A percentile compares a stretch with the other conserved stretches of the same genome.
Evolutionary conservation across 2,113 vertebrate species (phyloP).

Genomic region (Chaetodon auriga): DNA sequence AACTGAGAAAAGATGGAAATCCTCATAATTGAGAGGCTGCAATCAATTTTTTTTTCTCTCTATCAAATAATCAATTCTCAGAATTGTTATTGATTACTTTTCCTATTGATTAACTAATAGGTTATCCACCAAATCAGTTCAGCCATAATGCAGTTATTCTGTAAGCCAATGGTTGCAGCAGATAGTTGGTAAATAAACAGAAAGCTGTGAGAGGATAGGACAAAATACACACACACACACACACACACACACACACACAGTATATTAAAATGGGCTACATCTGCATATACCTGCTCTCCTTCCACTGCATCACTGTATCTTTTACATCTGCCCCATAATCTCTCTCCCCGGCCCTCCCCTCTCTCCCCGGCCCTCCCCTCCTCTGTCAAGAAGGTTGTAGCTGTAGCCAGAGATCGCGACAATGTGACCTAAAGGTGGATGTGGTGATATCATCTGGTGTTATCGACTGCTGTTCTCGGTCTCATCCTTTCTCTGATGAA

Average conservation of each 20-base stretch:
- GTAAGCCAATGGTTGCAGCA: not conserved
- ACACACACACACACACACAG: constrained; percentile 2
- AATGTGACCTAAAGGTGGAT: constrained; percentile 53
- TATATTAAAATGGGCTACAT: not conserved
- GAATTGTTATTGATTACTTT: not conserved
- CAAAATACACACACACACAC: too few relatives aligned
- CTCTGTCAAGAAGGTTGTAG: constrained; percentile 14
- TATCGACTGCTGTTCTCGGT: constrained; percentile 45
- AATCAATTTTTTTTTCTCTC: too few relatives aligned
- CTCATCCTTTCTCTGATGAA: constrained; percentile 53
- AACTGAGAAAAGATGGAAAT: not conserved
- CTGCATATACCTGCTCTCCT: constrained; percentile 25
- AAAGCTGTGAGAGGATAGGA: not conserved
- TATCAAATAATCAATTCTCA: not conserved
- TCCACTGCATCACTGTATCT: constrained; percentile 28
- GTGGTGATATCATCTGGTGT: constrained; percentile 55
- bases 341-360: not conserved
- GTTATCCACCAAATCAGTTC: not conserved
- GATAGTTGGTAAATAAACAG: not conserved
- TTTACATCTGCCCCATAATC: not conserved
- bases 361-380: too few relatives aligned
- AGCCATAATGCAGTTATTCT: not conserved
- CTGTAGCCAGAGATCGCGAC: not conserved
- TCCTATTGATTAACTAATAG: not conserved
- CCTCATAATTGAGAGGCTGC: too few relatives aligned